Percentiles rank a stretch among this genome's conserved stretches.
phyloP scores from a whole-genome alignment of 2,797 vertebrate genomes.

The Phoeniculus purpureus region DNA sequence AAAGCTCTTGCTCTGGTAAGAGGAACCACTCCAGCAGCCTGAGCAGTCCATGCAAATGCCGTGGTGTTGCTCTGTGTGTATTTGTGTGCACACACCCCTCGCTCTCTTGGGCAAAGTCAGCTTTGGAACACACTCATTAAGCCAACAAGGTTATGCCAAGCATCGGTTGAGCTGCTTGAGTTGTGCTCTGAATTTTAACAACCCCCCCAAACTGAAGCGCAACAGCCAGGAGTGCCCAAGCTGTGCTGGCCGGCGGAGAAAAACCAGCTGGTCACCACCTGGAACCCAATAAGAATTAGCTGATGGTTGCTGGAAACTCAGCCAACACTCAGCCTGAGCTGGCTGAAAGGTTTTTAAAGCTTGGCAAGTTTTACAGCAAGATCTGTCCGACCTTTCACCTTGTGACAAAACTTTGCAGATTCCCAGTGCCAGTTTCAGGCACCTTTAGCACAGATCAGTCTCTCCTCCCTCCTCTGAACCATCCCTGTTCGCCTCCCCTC shows the following conservation, averaged over 20 bases:
- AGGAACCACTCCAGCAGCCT: background rate
- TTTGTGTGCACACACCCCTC: background rate
- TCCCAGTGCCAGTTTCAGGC: background rate
- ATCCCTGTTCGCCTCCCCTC: background rate
- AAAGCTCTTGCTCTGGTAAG: background rate
- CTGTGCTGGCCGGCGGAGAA: background rate
- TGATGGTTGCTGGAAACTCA: background rate
- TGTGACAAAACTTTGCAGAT: background rate
- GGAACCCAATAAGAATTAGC: background rate
- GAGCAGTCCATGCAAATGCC: background rate
- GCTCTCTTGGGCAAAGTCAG: constrained; percentile 9
- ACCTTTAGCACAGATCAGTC: background rate
- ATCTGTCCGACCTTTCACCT: background rate
- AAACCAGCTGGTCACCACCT: constrained; percentile 39
- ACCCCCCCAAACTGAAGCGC: background rate
- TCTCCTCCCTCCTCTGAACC: background rate
- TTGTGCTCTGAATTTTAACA: constrained; percentile 56
- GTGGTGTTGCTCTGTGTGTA: background rate
- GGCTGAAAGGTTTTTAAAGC: background rate
- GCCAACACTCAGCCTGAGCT: background rate
- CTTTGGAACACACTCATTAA: constrained; percentile 17
- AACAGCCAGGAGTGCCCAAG: background rate
- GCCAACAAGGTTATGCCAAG: background rate
- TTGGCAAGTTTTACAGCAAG: background rate
- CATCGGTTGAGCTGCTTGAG: background rate